Percentiles rank a stretch among this genome's conserved stretches.
Evolutionary conservation across 1,140 invertebrate species (phyloP).

Genomic region (Drosophila virilis): DNA sequence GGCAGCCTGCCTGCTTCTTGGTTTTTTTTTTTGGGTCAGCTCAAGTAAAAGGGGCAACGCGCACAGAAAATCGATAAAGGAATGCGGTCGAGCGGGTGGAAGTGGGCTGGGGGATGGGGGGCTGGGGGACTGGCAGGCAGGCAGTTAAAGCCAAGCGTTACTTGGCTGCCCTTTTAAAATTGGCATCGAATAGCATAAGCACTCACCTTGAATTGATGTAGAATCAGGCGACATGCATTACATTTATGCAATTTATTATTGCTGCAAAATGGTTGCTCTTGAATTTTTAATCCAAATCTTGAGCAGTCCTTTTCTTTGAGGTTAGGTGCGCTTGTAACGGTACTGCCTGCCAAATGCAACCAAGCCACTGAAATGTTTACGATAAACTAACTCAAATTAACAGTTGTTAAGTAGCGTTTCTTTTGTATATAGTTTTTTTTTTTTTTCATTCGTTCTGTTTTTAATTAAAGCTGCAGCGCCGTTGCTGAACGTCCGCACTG

Average conservation of each 20-base stretch:
- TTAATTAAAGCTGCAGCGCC: constrained; percentile 51
- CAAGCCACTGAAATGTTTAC: not conserved
- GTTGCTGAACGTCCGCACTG: constrained; percentile 58
- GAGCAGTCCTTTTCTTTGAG: constrained; percentile 12
- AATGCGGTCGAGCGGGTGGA: constrained; percentile 11
- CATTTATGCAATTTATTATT: constrained; percentile 70
- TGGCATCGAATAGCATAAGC: not conserved
- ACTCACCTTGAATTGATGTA: constrained; percentile 90
- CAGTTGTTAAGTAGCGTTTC: constrained; percentile 3
- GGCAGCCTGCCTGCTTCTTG: constrained; percentile 1
- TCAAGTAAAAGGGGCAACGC: constrained; percentile 54
- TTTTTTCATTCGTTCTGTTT: constrained; percentile 33
- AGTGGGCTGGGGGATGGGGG: not conserved
- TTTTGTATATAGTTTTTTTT: not conserved
- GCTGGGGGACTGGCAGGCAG: not conserved
- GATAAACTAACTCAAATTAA: not conserved
- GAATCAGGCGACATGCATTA: constrained; percentile 90
- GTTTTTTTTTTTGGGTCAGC: constrained; percentile 68
- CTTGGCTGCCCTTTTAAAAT: not conserved
- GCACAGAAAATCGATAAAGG: constrained; percentile 67
- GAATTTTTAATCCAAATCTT: constrained; percentile 42
- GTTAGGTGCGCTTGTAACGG: constrained; percentile 48
- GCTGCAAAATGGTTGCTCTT: constrained; percentile 29
- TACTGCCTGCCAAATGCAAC: not conserved
- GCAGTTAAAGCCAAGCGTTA: constrained; percentile 16